phyloP scores from a whole-genome alignment of 2,113 vertebrate species.

The Tyrannus savana region DNA sequence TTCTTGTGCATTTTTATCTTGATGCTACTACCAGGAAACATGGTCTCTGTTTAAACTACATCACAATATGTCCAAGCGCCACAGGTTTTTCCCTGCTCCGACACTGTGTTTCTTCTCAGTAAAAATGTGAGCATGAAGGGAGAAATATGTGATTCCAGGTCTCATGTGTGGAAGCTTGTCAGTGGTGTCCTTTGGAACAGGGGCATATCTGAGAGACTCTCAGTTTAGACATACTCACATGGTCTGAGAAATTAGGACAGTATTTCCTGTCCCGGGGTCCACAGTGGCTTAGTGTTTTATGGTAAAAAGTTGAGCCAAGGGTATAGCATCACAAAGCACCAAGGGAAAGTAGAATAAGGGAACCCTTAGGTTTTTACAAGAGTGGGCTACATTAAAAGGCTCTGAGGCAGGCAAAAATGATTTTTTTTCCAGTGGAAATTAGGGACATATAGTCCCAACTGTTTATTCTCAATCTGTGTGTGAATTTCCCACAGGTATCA shows the following conservation, averaged over 20 bases:
- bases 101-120: not conserved
- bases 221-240: not conserved
- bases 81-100: not conserved
- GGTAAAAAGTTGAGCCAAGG: not conserved
- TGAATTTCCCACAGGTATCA: not conserved
- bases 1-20: not conserved
- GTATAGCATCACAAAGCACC: not conserved
- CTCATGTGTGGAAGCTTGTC: not conserved
- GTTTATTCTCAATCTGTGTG: not conserved
- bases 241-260: not conserved
- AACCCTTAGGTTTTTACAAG: not conserved
- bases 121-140: not conserved
- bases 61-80: not conserved
- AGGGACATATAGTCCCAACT: not conserved
- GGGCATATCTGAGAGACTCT: not conserved
- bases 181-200: not conserved
- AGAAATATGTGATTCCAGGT: not conserved
- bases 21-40: not conserved
- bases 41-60: not conserved
- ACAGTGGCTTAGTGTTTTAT: not conserved
- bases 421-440: not conserved
- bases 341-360: not conserved
- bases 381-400: not conserved
- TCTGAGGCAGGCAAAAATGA: not conserved
- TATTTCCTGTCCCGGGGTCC: not conserved